Evolutionary conservation across 1,140 invertebrate genomes (phyloP).

Genomic region (Drosophila burlai): DNA sequence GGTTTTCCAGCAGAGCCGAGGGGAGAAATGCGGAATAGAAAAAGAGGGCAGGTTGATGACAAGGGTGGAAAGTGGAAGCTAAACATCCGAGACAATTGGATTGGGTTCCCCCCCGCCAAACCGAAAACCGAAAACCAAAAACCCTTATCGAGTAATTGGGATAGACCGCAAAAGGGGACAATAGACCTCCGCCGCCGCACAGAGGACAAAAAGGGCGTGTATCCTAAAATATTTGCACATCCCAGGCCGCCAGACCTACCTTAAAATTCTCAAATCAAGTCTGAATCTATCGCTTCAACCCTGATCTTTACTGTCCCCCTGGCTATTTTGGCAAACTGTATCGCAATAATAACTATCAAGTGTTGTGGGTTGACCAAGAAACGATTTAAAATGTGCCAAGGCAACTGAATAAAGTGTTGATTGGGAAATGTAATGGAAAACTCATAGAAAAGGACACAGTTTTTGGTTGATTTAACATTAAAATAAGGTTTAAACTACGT

Average conservation of each 20-base stretch:
- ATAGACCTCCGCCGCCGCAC: constrained; percentile 10
- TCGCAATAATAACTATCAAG: constrained; percentile 2
- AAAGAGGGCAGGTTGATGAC: constrained; percentile 38
- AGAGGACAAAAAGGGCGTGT: constrained; percentile 18
- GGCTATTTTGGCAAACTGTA: not conserved
- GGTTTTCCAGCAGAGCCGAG: not conserved
- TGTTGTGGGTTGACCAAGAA: not conserved
- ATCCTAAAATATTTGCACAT: constrained; percentile 18
- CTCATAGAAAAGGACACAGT: not conserved
- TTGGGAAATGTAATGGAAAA: not conserved
- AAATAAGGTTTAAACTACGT: not conserved
- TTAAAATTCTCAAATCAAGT: constrained; percentile 6
- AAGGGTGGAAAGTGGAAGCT: constrained; percentile 38
- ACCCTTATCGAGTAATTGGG: constrained; percentile 45
- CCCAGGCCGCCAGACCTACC: not conserved
- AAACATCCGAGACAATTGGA: constrained; percentile 58
- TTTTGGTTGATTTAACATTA: not conserved
- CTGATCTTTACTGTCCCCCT: not conserved
- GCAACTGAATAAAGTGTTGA: not conserved
- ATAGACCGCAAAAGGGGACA: constrained; percentile 50
- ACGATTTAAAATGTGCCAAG: constrained; percentile 1
- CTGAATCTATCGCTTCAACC: constrained; percentile 2
- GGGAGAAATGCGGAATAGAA: constrained; percentile 14
- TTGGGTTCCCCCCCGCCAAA: constrained; percentile 39
- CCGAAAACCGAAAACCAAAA: not conserved